Evolutionary conservation across 2,797 vertebrate genomes (phyloP).

Genomic region (Hydrocynus forskahlii): DNA sequence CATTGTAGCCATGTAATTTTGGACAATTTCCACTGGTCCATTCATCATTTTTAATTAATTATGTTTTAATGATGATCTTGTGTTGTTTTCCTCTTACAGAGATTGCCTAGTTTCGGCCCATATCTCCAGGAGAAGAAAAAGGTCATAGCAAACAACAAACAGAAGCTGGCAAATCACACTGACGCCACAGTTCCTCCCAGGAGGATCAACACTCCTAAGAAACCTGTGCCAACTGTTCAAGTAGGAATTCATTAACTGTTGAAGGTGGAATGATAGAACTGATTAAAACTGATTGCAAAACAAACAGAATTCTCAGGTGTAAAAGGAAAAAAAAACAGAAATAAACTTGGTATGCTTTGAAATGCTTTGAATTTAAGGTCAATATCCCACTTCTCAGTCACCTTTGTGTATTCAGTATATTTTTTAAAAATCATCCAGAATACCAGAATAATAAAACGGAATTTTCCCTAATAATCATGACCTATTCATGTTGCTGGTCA

Average conservation of each 20-base stretch:
- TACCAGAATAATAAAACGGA: neutral
- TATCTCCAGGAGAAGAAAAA: conserved; percentile 80
- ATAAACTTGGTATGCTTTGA: no score
- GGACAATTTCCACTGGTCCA: no score
- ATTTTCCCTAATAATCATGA: neutral
- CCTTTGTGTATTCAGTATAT: neutral
- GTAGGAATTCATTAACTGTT: conserved; percentile 63
- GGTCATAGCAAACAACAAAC: conserved; percentile 79
- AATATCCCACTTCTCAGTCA: no score
- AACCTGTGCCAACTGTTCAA: conserved; percentile 78
- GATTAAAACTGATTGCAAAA: no score
- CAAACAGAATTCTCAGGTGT: neutral
- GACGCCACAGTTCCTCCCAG: conserved; percentile 37
- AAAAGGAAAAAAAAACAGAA: neutral
- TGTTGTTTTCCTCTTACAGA: conserved; percentile 46
- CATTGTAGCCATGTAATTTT: no score
- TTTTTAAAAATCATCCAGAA: neutral
- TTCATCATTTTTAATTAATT: neutral
- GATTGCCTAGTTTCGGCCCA: conserved; percentile 81
- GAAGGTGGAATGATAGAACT: no score
- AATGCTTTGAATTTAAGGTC: no score
- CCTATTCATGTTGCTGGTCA: neutral
- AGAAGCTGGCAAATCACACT: conserved; percentile 63
- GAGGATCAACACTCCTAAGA: conserved; percentile 71
- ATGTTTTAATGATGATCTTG: neutral